Base-by-base conservation (phyloP, 2,888 invertebrate species). In the Griposia aprilina region DNA sequence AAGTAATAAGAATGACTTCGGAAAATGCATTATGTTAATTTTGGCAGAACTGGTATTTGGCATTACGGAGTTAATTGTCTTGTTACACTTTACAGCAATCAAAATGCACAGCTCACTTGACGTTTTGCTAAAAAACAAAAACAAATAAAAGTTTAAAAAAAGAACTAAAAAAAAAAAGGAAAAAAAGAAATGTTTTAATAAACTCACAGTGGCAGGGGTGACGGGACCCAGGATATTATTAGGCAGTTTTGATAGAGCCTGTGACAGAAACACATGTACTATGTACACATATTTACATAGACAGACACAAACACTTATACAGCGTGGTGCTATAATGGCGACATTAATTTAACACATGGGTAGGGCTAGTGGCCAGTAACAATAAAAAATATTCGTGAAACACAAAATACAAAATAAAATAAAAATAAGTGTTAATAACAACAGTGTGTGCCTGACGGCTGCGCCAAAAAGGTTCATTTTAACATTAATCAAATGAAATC, bases 171-270 rank as follows among this genome's bases (percentile, higher is more conserved):
- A 82, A 83, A 82, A 89, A 89, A 83, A 83, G 69, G 81, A 87
- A 89, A 89, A 82, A 73, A 88, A 87, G 89, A 90, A 88, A 88
- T 86, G 77, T 86, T n/a, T n/a, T n/a, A 90, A 79, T 80, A 84
- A 92, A 96, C 97, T 97, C 93, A 97, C 97, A 90, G 94, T 94
- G 90, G 94, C 96, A 88, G 95, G 93, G 87, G 96, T 96, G 82
- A 96, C 95, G 6, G 96, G 96, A 87, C 96, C 95, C 93, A 96
- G 93, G 88, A 94, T 93, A 94, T 96, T 95, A 93, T 95, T 96
- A 82, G 97, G 96, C 92, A 97, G 95, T 95, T 97, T 97, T 86
- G 96, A 94, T 87, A 97, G 94, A 88, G 96, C 97, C 97, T 97
- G 95, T 80, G 90, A 91, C 84, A 92, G 85, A 88, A 83, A 85